phyloP scores from a whole-genome alignment of 2,888 invertebrate species.

The Alentia gelatinosa region DNA sequence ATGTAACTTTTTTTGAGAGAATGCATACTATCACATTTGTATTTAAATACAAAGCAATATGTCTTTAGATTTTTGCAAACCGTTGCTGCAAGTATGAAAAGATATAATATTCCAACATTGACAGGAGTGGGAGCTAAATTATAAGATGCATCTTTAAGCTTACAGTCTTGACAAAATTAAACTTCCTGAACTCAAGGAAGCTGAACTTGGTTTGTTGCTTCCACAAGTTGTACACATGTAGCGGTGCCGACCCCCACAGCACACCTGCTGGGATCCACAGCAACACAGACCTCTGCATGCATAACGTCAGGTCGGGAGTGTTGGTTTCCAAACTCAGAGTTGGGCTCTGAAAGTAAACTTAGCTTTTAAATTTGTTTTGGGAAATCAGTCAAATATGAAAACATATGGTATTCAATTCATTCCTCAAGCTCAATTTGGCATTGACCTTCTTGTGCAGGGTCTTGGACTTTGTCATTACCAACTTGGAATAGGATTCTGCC shows the following conservation, averaged over 20 bases:
- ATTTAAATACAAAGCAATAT: background rate
- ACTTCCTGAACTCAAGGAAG: background rate
- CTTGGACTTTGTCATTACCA: too few species aligned
- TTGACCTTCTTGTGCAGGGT: too few species aligned
- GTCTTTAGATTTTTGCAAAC: background rate
- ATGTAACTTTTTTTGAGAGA: too few species aligned
- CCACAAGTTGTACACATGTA: background rate
- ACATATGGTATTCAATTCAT: too few species aligned
- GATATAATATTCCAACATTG: background rate
- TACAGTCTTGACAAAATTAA: background rate
- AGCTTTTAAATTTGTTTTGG: too few species aligned
- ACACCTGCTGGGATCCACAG: background rate
- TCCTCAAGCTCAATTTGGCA: too few species aligned
- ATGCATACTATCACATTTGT: background rate
- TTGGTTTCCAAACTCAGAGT: background rate
- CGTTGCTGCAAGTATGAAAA: background rate
- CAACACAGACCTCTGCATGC: slow-evolving; percentile 20
- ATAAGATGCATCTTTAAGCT: background rate
- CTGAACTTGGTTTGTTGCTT: background rate
- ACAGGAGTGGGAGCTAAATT: background rate
- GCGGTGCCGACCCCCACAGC: background rate
- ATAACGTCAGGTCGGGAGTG: background rate
- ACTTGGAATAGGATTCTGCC: too few species aligned
- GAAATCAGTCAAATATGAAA: too few species aligned
- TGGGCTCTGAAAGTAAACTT: background rate